phyloP scores from a whole-genome alignment of 2,888 invertebrate genomes.

The Folsomia candida region DNA sequence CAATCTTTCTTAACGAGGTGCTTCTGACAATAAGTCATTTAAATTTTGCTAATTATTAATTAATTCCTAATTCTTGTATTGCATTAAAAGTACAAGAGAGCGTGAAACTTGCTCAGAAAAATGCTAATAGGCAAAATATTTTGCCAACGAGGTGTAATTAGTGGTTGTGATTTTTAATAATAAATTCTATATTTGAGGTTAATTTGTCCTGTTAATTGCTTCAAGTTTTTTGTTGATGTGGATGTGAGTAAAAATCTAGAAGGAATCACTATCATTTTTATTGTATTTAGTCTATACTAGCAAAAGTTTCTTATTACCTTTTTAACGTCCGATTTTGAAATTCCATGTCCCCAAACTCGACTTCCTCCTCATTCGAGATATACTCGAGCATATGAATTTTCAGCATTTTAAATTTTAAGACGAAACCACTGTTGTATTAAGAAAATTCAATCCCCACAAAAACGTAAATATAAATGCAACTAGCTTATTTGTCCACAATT shows the following conservation, averaged over 20 bases:
- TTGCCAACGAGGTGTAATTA: neutral
- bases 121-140: too few relatives aligned
- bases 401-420: slow-evolving; percentile 41
- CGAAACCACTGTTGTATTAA: too few relatives aligned
- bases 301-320: slow-evolving; percentile 41
- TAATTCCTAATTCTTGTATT: neutral
- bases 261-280: too few relatives aligned
- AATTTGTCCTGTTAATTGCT: neutral
- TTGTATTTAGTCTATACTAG: too few relatives aligned
- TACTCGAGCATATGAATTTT: slow-evolving; percentile 49
- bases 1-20: neutral
- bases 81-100: neutral
- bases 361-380: slow-evolving; percentile 46
- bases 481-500: too few relatives aligned
- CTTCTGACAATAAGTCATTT: neutral
- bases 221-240: too few relatives aligned
- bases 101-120: too few relatives aligned
- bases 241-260: too few relatives aligned
- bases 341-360: slow-evolving; percentile 45
- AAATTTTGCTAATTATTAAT: neutral
- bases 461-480: too few relatives aligned
- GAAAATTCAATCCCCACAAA: too few relatives aligned
- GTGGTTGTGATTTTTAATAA: neutral
- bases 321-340: slow-evolving; percentile 43
- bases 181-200: neutral